Percentiles rank a stretch among this genome's conserved stretches.
These are phyloP conservation scores for Pseudochirops cupreus DNA, from an alignment of 2,797 vertebrate genomes.

Conservation along the genomic window DNA sequence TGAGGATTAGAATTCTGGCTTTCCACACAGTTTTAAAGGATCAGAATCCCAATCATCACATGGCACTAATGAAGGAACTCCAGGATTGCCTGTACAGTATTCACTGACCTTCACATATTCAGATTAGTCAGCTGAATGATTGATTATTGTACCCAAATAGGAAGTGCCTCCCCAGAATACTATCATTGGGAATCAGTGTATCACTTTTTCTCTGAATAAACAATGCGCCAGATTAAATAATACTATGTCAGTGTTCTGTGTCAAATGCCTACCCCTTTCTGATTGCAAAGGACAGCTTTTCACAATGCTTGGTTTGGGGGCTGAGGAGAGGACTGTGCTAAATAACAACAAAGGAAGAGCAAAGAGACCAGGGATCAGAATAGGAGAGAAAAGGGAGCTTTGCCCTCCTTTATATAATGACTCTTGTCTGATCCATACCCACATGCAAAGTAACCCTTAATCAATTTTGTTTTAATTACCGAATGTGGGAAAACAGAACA, in stretches of 20 bases:
- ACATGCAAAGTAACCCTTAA: background rate
- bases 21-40: background rate
- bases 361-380: background rate
- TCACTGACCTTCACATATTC: background rate
- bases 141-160: conserved; percentile 6
- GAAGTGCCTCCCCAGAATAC: background rate
- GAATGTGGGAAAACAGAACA: conserved; percentile 63
- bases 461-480: conserved; percentile 67
- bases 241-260: fast-evolving
- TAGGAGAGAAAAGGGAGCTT: conserved; percentile 21
- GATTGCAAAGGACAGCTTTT: fast-evolving
- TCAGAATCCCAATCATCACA: background rate
- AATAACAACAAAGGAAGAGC: background rate
- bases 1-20: background rate
- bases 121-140: background rate
- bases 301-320: background rate
- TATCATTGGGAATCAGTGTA: conserved; percentile 4
- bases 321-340: background rate
- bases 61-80: conserved; percentile 2
- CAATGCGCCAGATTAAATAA: background rate
- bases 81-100: background rate
- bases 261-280: conserved; percentile 10
- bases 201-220: conserved; percentile 6
- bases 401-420: fast-evolving
- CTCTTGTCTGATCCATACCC: conserved; percentile 47